Evolutionary conservation across 35 echinoderm and acorn worm species (phyloP), one percentile per base, ranked within the genome.

Genomic region (Heliocidaris erythrogramma): DNA sequence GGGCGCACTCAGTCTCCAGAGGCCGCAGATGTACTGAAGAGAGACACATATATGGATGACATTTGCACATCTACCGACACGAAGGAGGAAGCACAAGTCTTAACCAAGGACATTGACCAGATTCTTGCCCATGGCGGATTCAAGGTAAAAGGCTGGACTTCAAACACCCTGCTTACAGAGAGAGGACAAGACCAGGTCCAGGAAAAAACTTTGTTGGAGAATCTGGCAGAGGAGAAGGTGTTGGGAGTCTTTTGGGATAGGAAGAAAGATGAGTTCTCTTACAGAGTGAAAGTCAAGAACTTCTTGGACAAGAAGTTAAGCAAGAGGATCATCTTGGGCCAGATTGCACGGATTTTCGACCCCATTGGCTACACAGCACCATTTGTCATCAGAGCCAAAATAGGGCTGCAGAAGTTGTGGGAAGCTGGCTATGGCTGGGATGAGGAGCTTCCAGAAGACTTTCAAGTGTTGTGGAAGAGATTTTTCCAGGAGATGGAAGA

Each of bases 31-130:
- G 93, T n/a, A n/a, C n/a, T n/a, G n/a, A n/a, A n/a, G n/a, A n/a
- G n/a, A n/a, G n/a, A n/a, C n/a, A n/a, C n/a, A 88, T 21, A 11
- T 94, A 71, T 86, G 95, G 92, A 96, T 94, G 95, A 96, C 16
- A 85, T 94, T 48, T 61, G 93, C 53, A 92, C 59, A 24, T 93
- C 89, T 32, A 52, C 48, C 7, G 48, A 61, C 10, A 95, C 95
- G 53, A 48, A 27, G 2, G 89, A 95, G 32, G 60, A 95, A 88
- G 90, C 88, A 16, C 17, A 14, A 47, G 56, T 27, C 31, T 61
- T 93, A 47, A 69, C 24, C 7, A 12, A 71, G 32, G 42, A 49
- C 52, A 93, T 93, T 17, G 94, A 95, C 49, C 27, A 85, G 47
- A 87, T 95, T 30, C 52, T 95, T 47, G 88, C 29, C 7, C 78